phyloP scores from a whole-genome alignment of 2,113 vertebrate species.

The Cyanoliseus patagonus region DNA sequence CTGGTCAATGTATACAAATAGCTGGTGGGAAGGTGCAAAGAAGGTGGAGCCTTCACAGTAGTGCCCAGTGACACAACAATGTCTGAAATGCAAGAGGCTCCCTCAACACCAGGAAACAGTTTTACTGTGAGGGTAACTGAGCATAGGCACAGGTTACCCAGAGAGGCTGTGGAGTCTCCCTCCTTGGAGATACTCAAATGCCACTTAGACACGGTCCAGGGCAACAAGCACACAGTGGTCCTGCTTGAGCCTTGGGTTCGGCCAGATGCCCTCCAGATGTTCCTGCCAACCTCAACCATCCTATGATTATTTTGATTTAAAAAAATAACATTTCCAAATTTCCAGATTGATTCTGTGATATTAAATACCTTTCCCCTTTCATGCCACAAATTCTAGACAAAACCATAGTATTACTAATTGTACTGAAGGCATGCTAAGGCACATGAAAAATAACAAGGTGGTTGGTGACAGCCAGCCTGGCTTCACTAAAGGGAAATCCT shows the following conservation, averaged over 20 bases:
- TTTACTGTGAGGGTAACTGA: rapidly evolving
- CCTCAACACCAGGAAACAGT: background rate
- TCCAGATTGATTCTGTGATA: background rate
- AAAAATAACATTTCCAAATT: background rate
- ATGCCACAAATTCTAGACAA: background rate
- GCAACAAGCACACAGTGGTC: background rate
- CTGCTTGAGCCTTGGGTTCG: background rate
- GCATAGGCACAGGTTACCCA: rapidly evolving
- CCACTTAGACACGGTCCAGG: rapidly evolving
- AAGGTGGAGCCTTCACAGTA: background rate
- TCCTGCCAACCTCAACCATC: background rate
- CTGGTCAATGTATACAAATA: background rate
- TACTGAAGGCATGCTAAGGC: background rate
- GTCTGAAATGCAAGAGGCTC: background rate
- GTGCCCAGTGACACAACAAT: background rate
- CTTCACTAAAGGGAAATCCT: too few relatives aligned
- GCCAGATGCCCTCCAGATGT: background rate
- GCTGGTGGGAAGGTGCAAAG: background rate
- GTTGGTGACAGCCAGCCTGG: too few relatives aligned
- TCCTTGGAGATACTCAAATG: background rate
- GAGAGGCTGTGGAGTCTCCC: background rate
- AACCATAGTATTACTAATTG: background rate
- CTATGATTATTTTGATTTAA: background rate
- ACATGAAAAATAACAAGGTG: too few relatives aligned
- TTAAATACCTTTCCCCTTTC: background rate